These are phyloP conservation scores for Zalophus californianus DNA, from an alignment of 2,797 vertebrate genomes.

Conservation along the genomic window DNA sequence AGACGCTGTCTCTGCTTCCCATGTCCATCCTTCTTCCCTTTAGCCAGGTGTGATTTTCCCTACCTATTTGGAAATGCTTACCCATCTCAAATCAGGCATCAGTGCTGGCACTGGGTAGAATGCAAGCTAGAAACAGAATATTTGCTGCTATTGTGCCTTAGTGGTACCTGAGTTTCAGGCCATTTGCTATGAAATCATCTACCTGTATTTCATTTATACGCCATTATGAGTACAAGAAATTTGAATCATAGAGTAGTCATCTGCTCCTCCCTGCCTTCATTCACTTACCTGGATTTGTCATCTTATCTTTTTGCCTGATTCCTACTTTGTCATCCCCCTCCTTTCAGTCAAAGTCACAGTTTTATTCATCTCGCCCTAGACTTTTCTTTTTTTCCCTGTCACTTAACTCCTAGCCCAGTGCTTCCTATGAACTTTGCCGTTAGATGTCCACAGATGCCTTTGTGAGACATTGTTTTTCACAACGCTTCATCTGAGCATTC, in stretches of 20 bases:
- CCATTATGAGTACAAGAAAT: neutral
- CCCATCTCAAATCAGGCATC: neutral
- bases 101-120: neutral
- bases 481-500: neutral
- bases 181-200: neutral
- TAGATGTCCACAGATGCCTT: neutral
- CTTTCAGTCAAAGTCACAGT: neutral
- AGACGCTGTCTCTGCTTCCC: neutral
- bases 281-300: neutral
- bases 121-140: neutral
- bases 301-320: neutral
- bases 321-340: neutral
- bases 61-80: neutral
- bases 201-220: neutral
- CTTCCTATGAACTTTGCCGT: constrained; percentile 15
- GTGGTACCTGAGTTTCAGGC: neutral
- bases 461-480: neutral
- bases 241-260: neutral
- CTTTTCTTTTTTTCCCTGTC: neutral
- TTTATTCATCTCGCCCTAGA: neutral
- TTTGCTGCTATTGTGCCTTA: neutral
- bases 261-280: neutral
- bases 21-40: neutral
- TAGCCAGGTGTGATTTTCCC: neutral
- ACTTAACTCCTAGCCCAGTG: neutral